These are phyloP conservation scores for Eumeta japonica DNA, from an alignment of 1,140 invertebrate species.

Conservation along the genomic window DNA sequence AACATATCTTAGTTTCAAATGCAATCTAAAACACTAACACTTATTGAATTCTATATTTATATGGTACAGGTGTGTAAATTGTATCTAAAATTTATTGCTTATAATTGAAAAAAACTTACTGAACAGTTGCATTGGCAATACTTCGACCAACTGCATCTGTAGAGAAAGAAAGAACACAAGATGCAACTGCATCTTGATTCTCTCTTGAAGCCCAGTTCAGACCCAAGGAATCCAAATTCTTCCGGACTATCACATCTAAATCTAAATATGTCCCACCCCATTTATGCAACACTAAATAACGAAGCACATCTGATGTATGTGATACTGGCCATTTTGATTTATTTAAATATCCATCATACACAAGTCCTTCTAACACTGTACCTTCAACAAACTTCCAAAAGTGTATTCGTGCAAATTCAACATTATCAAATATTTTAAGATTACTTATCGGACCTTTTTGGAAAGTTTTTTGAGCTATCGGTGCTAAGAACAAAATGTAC, in stretches of 20 bases:
- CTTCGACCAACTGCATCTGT: constrained; percentile 57
- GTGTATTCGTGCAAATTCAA: constrained; percentile 59
- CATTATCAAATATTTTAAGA: constrained; percentile 60
- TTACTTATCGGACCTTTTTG: constrained; percentile 9
- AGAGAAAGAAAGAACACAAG: constrained; percentile 66
- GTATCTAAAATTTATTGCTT: no score
- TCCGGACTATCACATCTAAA: constrained; percentile 70
- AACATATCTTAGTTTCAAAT: no score
- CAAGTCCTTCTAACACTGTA: constrained; percentile 65
- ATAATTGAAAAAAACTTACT: constrained; percentile 18
- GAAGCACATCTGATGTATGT: constrained; percentile 68
- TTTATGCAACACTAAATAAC: constrained; percentile 73
- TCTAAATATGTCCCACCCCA: constrained; percentile 79
- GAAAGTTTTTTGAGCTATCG: constrained; percentile 13
- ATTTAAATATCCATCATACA: constrained; percentile 57
- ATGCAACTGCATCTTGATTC: constrained; percentile 60
- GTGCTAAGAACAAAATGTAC: constrained; percentile 52
- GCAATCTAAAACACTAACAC: no score
- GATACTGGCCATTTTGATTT: constrained; percentile 58
- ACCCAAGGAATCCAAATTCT: constrained; percentile 59
- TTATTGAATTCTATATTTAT: no score
- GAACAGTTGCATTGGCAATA: constrained; percentile 60
- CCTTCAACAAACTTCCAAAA: constrained; percentile 59
- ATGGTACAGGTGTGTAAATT: no score
- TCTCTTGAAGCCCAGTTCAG: constrained; percentile 68